Evolutionary conservation across 2,797 vertebrate genomes (phyloP), one percentile per base, ranked within the genome.

Genomic region (Sebastes steindachneri): DNA sequence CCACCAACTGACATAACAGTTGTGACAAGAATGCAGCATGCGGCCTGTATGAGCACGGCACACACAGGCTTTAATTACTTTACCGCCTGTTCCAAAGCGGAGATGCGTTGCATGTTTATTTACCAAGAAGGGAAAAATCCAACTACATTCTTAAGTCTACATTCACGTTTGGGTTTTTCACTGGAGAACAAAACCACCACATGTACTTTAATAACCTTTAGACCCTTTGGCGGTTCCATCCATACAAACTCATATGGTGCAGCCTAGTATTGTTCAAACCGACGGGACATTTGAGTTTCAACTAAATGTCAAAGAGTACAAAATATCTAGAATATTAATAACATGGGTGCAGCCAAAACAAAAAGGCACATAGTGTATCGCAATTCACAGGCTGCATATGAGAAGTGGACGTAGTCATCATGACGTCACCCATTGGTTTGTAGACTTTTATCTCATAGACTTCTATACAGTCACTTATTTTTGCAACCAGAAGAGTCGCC

Each of bases 1-100:
- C 70, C 86, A 77, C 69, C 68, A 77, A 68, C 80, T 82, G 77
- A 89, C 77, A 84, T 17, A 85, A 80, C 86, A 76, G 67, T 82
- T 83, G 78, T 84, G 80, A 82, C 77, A 85, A 72, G 74, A 80
- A 72, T 58, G 73, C 25, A 73, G 45, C 70, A 76, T n/a, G 73
- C 23, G 57, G 68, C 62, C 76, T 63, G 58, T 21, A 11, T 2
- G 9, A 75, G 48, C 31, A 73, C 7, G 28, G 28, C 65, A 25
- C 55, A 25, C 55, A 45, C 48, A 33, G 33, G 62, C 73, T 76
- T 67, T 79, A 54, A 66, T 80, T 77, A 77, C 64, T 77, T 68
- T 19, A 73, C 62, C 1, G 2, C 12, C 37, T 35, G 15, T 19
- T 80, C 26, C 29, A 58, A 58, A 68, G 28, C 6, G 26, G 0